These are phyloP conservation scores for Rhagophthalmus giganteus DNA, from an alignment of 2,888 invertebrate species.

Conservation along the genomic window DNA sequence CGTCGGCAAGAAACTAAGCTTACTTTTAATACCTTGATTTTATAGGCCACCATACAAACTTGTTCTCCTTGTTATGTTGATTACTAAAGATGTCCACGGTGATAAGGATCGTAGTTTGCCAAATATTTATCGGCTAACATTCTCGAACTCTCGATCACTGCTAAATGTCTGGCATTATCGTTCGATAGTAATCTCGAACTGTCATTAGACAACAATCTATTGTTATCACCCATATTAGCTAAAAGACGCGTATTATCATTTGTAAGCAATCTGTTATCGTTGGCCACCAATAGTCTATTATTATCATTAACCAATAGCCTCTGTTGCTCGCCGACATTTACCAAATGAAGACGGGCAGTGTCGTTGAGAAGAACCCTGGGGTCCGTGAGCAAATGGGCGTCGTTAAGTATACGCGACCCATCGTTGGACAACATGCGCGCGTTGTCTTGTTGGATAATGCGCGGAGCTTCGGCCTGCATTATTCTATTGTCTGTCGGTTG, in stretches of 20 bases:
- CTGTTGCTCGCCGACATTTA: constrained; percentile 49
- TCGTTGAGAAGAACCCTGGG: constrained; percentile 36
- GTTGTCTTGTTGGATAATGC: constrained; percentile 44
- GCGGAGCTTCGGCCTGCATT: constrained; percentile 45
- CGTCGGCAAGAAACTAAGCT: too few relatives aligned
- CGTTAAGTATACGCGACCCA: constrained; percentile 34
- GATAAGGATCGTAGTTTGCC: constrained; percentile 54
- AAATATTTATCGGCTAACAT: constrained; percentile 55
- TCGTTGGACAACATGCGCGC: constrained; percentile 39
- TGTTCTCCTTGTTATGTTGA: neutral
- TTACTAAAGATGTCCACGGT: constrained; percentile 51
- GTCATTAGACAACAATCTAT: constrained; percentile 42
- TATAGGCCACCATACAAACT: too few relatives aligned
- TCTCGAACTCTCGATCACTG: constrained; percentile 49
- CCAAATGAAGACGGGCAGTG: constrained; percentile 47
- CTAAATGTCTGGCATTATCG: constrained; percentile 49
- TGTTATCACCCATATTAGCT: constrained; percentile 45
- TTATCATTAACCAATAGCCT: constrained; percentile 50
- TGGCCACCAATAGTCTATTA: constrained; percentile 40
- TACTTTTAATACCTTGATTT: too few relatives aligned
- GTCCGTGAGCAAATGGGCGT: constrained; percentile 44
- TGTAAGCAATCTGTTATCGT: constrained; percentile 37
- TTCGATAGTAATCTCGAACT: constrained; percentile 44
- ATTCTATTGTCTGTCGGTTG: constrained; percentile 46
- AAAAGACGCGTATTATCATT: constrained; percentile 44